These are phyloP conservation scores for Micromys minutus DNA, from an alignment of 2,113 vertebrate genomes.

Conservation along the genomic window DNA sequence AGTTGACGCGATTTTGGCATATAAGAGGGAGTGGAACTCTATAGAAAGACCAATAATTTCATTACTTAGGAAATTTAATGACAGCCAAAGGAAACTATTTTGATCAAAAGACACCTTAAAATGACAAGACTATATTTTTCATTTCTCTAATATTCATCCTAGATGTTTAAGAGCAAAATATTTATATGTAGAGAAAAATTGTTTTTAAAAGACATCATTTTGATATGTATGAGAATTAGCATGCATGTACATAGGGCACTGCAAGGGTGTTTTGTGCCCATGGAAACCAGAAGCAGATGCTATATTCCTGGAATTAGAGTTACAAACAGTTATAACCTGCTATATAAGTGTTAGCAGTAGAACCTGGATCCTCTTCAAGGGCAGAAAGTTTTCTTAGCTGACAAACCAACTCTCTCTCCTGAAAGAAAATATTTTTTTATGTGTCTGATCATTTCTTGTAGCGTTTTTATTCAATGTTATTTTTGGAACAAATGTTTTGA, in stretches of 20 bases:
- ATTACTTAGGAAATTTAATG: background rate
- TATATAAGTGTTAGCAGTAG: background rate
- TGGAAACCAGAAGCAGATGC: background rate
- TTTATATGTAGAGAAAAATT: background rate
- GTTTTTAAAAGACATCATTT: background rate
- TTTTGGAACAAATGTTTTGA: slow-evolving; percentile 29
- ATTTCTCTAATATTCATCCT: background rate
- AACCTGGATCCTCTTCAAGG: background rate
- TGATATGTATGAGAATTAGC: background rate
- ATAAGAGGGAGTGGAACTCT: background rate
- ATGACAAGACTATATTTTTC: background rate
- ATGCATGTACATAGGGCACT: background rate
- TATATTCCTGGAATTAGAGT: background rate
- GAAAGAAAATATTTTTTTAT: background rate
- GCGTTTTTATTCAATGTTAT: background rate
- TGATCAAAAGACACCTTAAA: background rate
- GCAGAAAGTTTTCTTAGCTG: background rate
- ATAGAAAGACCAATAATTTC: background rate
- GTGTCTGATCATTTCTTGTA: slow-evolving; percentile 5
- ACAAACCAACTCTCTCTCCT: background rate
- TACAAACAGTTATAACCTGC: background rate
- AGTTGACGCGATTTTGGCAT: background rate
- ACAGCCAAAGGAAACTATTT: slow-evolving; percentile 7
- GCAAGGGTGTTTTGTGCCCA: background rate
- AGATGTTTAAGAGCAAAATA: background rate